Evolutionary conservation across 23 tunicate genomes (phyloP), one percentile per base, ranked within the genome.

Genomic region (Clavelina lepadiformis): DNA sequence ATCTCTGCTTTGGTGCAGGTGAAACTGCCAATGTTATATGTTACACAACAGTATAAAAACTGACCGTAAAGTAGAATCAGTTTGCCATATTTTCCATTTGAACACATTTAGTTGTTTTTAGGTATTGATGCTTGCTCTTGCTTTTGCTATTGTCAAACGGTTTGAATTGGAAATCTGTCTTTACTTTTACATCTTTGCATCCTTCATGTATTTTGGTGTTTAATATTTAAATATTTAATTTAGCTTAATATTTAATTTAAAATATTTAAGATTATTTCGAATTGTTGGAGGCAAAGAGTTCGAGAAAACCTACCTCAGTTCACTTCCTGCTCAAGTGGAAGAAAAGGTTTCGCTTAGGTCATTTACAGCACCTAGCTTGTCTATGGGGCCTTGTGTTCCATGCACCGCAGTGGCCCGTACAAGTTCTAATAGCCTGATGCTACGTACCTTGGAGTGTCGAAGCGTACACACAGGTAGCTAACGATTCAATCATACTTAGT

Each of bases 1-100:
- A 26, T 82, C 91, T 15, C 46, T 82, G 6, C 13, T 74, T 11
- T 82, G 81, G 91, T 82, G 80, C 58, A 58, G 91, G 91, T 82
- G 51, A 28, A 69, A 2, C 2, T 41, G 15, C n/a, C n/a, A n/a
- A n/a, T n/a, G n/a, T n/a, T n/a, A n/a, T n/a, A n/a, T n/a, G n/a
- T n/a, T n/a, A n/a, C n/a, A n/a, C n/a, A n/a, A n/a, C n/a, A n/a
- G n/a, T n/a, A n/a, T n/a, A n/a, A n/a, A n/a, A n/a, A n/a, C n/a
- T n/a, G n/a, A n/a, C n/a, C n/a, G n/a, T n/a, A n/a, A n/a, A n/a
- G n/a, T n/a, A n/a, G n/a, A n/a, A n/a, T n/a, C n/a, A n/a, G n/a
- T n/a, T n/a, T n/a, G n/a, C n/a, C n/a, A n/a, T n/a, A n/a, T n/a
- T n/a, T n/a, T n/a, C n/a, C n/a, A n/a, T n/a, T n/a, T n/a, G n/a